phyloP scores from a whole-genome alignment of 2,888 invertebrate species.

The Eristalinus sepulchralis region DNA sequence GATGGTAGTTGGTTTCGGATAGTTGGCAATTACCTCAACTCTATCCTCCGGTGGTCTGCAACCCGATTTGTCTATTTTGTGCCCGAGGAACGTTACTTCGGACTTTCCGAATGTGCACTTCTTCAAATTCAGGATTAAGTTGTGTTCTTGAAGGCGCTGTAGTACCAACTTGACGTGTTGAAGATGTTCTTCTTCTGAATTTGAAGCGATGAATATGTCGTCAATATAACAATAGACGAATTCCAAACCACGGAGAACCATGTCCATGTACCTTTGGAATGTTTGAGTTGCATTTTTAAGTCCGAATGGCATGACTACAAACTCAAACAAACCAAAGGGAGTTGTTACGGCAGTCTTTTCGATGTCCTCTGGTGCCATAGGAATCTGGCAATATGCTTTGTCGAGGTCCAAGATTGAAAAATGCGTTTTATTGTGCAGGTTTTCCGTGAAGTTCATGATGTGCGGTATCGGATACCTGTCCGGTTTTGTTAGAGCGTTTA shows the following conservation, averaged over 20 bases:
- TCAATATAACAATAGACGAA: slow-evolving; percentile 73
- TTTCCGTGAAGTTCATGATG: slow-evolving; percentile 1
- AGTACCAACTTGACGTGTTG: slow-evolving; percentile 63
- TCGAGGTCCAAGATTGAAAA: neutral
- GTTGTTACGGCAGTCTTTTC: slow-evolving; percentile 72
- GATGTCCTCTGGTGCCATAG: slow-evolving; percentile 14
- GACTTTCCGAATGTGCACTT: slow-evolving; percentile 34
- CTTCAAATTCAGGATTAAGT: slow-evolving; percentile 64
- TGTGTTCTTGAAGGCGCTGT: slow-evolving; percentile 62
- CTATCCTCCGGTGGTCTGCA: slow-evolving; percentile 21
- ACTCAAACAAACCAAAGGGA: slow-evolving; percentile 52
- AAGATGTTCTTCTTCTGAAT: slow-evolving; percentile 60
- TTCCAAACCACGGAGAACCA: neutral
- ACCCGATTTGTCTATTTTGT: slow-evolving; percentile 25
- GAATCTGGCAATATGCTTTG: neutral
- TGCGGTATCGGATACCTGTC: neutral
- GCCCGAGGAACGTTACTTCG: slow-evolving; percentile 12
- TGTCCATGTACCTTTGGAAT: too few species aligned
- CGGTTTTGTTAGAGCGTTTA: neutral
- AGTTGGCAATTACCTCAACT: slow-evolving; percentile 11
- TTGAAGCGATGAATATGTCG: slow-evolving; percentile 73
- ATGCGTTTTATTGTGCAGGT: neutral
- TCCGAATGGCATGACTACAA: neutral
- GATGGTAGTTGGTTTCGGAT: slow-evolving; percentile 3
- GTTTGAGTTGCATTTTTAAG: neutral